A percentile compares a stretch with the other conserved stretches of the same genome.
Evolutionary conservation across 2,888 invertebrate species (phyloP).

Genomic region (Melinaea menophilus): DNA sequence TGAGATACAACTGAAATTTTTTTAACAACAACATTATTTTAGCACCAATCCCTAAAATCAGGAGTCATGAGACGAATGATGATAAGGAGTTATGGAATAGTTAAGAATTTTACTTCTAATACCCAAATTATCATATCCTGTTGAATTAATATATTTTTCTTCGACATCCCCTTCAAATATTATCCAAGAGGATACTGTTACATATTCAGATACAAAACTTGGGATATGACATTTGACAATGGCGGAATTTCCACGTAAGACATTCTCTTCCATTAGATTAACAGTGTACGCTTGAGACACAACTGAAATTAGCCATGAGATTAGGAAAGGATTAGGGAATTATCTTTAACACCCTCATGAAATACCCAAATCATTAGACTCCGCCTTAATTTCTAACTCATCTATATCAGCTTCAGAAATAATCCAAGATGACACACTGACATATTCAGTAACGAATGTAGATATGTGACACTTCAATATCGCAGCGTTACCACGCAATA

Average conservation of each 20-base stretch:
- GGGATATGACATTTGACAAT: constrained; percentile 95
- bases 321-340: constrained; percentile 33
- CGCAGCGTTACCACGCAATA: constrained; percentile 91
- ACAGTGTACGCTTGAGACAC: constrained; percentile 92
- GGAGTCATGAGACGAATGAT: neutral
- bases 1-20: constrained; percentile 88
- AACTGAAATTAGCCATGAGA: constrained; percentile 79
- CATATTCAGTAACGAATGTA: constrained; percentile 94
- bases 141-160: constrained; percentile 59
- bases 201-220: constrained; percentile 94
- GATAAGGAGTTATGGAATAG: constrained; percentile 9
- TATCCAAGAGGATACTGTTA: constrained; percentile 90
- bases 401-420: constrained; percentile 81
- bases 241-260: constrained; percentile 92
- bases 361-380: constrained; percentile 65
- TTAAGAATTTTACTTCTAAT: constrained; percentile 27
- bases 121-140: constrained; percentile 62
- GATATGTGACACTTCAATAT: constrained; percentile 95
- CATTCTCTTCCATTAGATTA: constrained; percentile 95
- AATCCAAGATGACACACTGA: constrained; percentile 91
- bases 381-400: constrained; percentile 70
- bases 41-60: constrained; percentile 3
- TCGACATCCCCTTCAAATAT: constrained; percentile 84
- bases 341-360: constrained; percentile 22
- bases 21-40: constrained; percentile 4